phyloP scores from a whole-genome alignment of 2,797 vertebrate genomes.

The Enteromius viviparus region DNA sequence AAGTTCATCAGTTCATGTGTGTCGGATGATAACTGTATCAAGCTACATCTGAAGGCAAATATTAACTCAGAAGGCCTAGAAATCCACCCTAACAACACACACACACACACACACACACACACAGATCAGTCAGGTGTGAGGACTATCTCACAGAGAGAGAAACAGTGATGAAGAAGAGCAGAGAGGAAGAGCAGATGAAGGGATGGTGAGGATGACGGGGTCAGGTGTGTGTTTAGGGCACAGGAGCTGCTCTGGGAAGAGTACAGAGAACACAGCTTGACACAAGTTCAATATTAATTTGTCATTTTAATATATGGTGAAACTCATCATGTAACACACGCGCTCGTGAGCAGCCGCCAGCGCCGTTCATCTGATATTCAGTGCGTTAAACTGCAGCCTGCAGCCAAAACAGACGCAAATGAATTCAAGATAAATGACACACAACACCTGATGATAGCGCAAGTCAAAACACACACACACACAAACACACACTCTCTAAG shows the following conservation, averaged over 20 bases:
- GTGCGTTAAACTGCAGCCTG: constrained; percentile 45
- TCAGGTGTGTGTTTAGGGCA: constrained; percentile 1
- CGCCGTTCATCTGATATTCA: constrained; percentile 28
- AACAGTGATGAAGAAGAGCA: background rate
- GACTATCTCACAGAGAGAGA: constrained; percentile 8
- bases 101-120: background rate
- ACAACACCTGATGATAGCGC: constrained; percentile 8
- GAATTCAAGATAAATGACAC: constrained; percentile 53
- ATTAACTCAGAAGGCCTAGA: constrained; percentile 43
- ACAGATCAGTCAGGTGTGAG: background rate
- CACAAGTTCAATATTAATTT: background rate
- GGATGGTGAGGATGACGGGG: background rate
- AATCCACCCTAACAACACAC: constrained; percentile 48
- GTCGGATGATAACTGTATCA: constrained; percentile 28
- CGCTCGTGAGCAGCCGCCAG: background rate
- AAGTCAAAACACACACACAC: constrained; percentile 17
- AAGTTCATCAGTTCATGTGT: background rate
- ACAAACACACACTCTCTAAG: background rate
- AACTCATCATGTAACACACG: constrained; percentile 39
- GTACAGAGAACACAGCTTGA: background rate
- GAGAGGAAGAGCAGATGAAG: constrained; percentile 21
- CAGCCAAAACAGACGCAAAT: constrained; percentile 52
- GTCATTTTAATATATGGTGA: constrained; percentile 18
- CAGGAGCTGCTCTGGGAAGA: background rate
- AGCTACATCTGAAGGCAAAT: constrained; percentile 41